These are phyloP conservation scores for Papilio helenus DNA, from an alignment of 1,140 invertebrate species.

Conservation along the genomic window DNA sequence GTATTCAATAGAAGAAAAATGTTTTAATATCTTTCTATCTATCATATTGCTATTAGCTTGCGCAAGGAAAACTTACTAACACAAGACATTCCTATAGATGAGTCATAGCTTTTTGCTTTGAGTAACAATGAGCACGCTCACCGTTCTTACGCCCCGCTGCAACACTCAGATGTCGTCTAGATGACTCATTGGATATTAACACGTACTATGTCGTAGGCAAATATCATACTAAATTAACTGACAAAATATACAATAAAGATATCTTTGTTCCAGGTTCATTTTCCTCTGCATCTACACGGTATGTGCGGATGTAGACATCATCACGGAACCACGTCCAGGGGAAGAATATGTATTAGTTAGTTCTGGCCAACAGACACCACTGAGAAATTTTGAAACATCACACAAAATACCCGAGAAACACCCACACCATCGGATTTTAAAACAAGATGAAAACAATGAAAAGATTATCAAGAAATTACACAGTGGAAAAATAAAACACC, in stretches of 20 bases:
- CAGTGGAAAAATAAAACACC: conserved; percentile 65
- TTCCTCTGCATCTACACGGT: conserved; percentile 62
- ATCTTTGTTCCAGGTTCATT: conserved; percentile 79
- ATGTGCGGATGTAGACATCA: conserved; percentile 79
- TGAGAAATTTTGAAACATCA: conserved; percentile 77
- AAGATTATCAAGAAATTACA: conserved; percentile 69
- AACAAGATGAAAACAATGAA: conserved; percentile 62
- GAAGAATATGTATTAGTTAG: conserved; percentile 83
- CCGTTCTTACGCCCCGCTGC: conserved; percentile 57
- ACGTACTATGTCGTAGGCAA: conserved; percentile 43
- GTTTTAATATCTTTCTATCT: not conserved
- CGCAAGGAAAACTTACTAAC: not conserved
- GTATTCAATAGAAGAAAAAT: not conserved
- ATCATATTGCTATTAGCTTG: not conserved
- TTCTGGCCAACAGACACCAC: conserved; percentile 73
- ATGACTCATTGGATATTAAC: conserved; percentile 62
- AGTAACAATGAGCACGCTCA: conserved; percentile 43
- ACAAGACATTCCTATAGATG: conserved; percentile 50
- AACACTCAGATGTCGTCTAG: conserved; percentile 54
- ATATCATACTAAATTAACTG: conserved; percentile 51
- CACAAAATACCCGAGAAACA: conserved; percentile 81
- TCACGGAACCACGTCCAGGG: conserved; percentile 82
- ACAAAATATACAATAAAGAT: conserved; percentile 49
- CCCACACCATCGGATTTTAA: conserved; percentile 63
- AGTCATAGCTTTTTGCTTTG: conserved; percentile 61